A percentile compares a stretch with the other conserved stretches of the same genome.
phyloP scores from a whole-genome alignment of 2,113 vertebrate genomes.

The Ictidomys tridecemlineatus region DNA sequence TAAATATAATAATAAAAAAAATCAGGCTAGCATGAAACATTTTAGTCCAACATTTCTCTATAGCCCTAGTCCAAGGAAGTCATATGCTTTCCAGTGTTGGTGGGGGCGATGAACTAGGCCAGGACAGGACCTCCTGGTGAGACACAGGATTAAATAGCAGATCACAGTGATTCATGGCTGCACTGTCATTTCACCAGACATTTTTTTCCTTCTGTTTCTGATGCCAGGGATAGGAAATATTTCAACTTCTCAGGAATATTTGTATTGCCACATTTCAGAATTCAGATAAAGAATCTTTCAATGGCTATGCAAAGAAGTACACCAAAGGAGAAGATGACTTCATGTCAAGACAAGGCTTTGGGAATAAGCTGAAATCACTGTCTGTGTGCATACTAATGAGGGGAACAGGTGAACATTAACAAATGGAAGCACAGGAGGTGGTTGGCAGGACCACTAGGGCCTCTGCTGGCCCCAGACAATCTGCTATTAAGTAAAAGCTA shows the following conservation, averaged over 20 bases:
- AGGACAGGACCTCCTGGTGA: conserved; percentile 58
- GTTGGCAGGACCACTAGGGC: neutral
- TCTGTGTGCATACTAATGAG: neutral
- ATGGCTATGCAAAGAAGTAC: neutral
- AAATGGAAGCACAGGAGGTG: neutral
- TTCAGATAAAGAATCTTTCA: neutral
- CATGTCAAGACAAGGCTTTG: neutral
- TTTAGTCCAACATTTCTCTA: conserved; percentile 11
- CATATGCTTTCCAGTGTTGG: conserved; percentile 43
- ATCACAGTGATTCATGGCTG: neutral
- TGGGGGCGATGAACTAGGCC: neutral
- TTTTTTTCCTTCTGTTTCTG: neutral
- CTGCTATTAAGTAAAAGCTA: conserved; percentile 11
- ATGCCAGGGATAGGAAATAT: neutral
- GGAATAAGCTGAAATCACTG: neutral
- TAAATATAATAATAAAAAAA: conserved; percentile 39
- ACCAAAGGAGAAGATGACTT: neutral
- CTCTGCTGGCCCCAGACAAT: neutral
- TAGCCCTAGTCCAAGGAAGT: neutral
- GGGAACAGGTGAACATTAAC: conserved; percentile 7
- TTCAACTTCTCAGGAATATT: neutral
- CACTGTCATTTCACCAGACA: neutral
- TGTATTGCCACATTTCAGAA: neutral
- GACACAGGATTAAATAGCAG: neutral
- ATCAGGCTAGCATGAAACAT: neutral